Percentiles rank a stretch among this genome's conserved stretches.
phyloP scores from a whole-genome alignment of 2,888 invertebrate genomes.

The Hypselothyrea guttata region DNA sequence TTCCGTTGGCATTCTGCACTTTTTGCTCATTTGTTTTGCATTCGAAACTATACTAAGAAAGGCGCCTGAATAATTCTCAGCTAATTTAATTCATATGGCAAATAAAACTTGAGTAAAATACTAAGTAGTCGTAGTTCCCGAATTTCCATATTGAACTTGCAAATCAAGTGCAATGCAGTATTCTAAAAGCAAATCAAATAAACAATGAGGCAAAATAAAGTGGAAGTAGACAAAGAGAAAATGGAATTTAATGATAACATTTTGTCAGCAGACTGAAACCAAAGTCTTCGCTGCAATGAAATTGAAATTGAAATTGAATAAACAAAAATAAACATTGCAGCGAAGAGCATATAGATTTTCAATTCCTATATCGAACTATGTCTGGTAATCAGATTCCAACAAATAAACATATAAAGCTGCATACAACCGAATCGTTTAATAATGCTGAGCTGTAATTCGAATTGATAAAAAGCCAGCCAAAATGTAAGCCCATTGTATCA shows the following conservation, averaged over 20 bases:
- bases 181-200: slow-evolving; percentile 22
- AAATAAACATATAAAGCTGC: slow-evolving; percentile 31
- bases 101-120: slow-evolving; percentile 27
- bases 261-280: not conserved
- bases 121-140: not conserved
- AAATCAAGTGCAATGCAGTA: not conserved
- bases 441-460: no score
- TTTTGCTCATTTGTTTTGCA: slow-evolving; percentile 1
- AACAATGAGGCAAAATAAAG: slow-evolving; percentile 11
- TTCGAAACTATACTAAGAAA: slow-evolving; percentile 40
- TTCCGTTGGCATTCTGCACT: slow-evolving; percentile 29
- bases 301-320: slow-evolving; percentile 11
- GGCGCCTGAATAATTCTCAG: slow-evolving; percentile 33
- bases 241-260: slow-evolving; percentile 19
- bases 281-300: slow-evolving; percentile 9
- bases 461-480: not conserved
- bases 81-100: slow-evolving; percentile 31
- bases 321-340: slow-evolving; percentile 10
- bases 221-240: no score
- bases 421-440: no score
- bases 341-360: no score
- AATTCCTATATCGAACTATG: no score
- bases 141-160: slow-evolving; percentile 17
- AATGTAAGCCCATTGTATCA: slow-evolving; percentile 32
- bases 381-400: slow-evolving; percentile 25